A percentile compares a stretch with the other conserved stretches of the same genome.
phyloP scores from a whole-genome alignment of 1,140 invertebrate species.

The Anastrepha ludens region DNA sequence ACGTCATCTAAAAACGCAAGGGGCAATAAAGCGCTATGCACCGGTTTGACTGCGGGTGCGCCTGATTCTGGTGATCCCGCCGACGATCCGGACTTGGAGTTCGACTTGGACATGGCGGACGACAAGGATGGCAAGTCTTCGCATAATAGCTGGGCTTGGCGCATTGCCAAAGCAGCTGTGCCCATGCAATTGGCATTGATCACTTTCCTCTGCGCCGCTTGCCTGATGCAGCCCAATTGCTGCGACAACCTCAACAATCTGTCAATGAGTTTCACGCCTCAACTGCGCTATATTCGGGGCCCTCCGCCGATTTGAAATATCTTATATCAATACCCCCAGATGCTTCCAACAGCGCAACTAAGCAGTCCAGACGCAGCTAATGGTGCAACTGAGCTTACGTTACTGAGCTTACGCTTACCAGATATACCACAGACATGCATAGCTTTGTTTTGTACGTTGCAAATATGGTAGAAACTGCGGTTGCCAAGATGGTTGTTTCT shows the following conservation, averaged over 20 bases:
- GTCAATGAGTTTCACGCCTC: constrained; percentile 86
- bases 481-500: not conserved
- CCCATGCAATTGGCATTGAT: constrained; percentile 89
- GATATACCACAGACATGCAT: not conserved
- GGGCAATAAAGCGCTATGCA: not conserved
- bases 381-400: not conserved
- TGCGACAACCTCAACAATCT: constrained; percentile 91
- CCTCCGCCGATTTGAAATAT: constrained; percentile 86
- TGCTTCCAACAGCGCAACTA: not conserved
- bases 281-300: constrained; percentile 88
- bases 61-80: constrained; percentile 66
- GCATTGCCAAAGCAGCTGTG: constrained; percentile 84
- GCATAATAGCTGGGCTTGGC: constrained; percentile 81
- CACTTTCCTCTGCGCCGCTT: constrained; percentile 86
- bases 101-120: constrained; percentile 66
- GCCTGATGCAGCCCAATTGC: constrained; percentile 87
- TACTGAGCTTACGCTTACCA: not conserved
- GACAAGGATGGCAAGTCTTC: constrained; percentile 75
- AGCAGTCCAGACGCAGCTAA: not conserved
- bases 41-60: constrained; percentile 30
- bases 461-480: not conserved
- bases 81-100: constrained; percentile 65
- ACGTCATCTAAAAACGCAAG: constrained; percentile 11
- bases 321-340: not conserved
- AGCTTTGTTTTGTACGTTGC: not conserved